phyloP scores from a whole-genome alignment of 2,113 vertebrate species.

The Macrotus californicus region DNA sequence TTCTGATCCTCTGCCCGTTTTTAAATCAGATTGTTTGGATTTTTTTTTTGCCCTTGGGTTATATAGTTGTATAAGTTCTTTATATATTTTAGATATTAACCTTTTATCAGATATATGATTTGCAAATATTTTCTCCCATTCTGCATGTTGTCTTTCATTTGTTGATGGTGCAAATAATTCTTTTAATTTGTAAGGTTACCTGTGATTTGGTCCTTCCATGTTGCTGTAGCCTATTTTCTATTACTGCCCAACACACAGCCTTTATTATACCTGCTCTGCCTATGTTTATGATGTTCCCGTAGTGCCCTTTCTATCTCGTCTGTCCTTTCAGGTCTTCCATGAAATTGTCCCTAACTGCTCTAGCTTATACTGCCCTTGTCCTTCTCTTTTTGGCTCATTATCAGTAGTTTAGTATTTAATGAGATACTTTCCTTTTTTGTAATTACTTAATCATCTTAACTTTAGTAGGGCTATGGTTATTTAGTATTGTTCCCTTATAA shows the following conservation, averaged over 20 bases:
- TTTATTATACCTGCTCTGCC: not conserved
- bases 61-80: too few species aligned
- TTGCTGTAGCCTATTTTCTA: not conserved
- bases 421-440: not conserved
- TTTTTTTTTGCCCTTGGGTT: too few species aligned
- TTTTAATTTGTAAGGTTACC: slow-evolving; percentile 16
- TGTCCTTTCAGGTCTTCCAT: not conserved
- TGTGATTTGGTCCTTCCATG: not conserved
- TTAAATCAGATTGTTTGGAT: too few species aligned
- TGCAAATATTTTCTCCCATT: not conserved
- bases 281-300: not conserved
- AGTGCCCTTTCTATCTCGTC: not conserved
- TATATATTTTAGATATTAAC: too few species aligned
- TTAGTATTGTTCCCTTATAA: not conserved
- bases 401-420: slow-evolving; percentile 39
- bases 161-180: not conserved
- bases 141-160: not conserved
- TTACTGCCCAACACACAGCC: not conserved
- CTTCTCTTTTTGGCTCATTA: not conserved
- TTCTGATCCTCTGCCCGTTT: too few species aligned
- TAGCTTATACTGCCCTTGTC: not conserved
- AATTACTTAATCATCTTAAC: slow-evolving; percentile 24
- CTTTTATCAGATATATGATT: too few species aligned
- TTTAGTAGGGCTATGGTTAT: not conserved
- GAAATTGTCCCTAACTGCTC: not conserved